A percentile compares a stretch with the other conserved stretches of the same genome.
Evolutionary conservation across 2,113 vertebrate species (phyloP).

Genomic region (Microcebus lehilahytsara): DNA sequence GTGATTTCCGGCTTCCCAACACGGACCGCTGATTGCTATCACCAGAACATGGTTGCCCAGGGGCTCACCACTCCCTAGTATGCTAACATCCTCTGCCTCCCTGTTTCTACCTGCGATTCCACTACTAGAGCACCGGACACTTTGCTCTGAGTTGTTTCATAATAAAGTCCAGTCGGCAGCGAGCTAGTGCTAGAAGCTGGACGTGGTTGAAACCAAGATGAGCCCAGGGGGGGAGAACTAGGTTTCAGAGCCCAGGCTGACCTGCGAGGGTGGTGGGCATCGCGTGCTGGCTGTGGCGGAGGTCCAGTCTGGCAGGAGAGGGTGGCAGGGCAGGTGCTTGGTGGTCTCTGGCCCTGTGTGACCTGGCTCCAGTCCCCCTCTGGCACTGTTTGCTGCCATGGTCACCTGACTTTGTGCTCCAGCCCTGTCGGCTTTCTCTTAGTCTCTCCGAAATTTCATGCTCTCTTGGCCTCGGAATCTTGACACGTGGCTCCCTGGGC

Average conservation of each 20-base stretch:
- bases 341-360: neutral
- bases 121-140: rapidly evolving
- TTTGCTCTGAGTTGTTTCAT: neutral
- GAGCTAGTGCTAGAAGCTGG: neutral
- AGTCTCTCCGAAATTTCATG: neutral
- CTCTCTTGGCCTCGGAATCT: neutral
- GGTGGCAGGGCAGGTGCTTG: neutral
- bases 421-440: neutral
- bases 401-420: neutral
- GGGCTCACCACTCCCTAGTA: neutral
- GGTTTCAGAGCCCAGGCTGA: neutral
- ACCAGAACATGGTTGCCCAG: neutral
- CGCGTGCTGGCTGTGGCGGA: neutral
- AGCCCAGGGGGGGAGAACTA: neutral
- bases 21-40: rapidly evolving
- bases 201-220: neutral
- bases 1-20: neutral
- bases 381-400: neutral
- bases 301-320: neutral
- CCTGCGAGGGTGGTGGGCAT: neutral
- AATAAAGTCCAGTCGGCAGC: neutral
- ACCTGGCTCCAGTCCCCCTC: neutral
- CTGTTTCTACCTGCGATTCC: neutral
- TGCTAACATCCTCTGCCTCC: neutral
- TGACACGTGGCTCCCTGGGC: neutral